Evolutionary conservation across 1,140 invertebrate species (phyloP).

Genomic region (Drosophila tsacasi): DNA sequence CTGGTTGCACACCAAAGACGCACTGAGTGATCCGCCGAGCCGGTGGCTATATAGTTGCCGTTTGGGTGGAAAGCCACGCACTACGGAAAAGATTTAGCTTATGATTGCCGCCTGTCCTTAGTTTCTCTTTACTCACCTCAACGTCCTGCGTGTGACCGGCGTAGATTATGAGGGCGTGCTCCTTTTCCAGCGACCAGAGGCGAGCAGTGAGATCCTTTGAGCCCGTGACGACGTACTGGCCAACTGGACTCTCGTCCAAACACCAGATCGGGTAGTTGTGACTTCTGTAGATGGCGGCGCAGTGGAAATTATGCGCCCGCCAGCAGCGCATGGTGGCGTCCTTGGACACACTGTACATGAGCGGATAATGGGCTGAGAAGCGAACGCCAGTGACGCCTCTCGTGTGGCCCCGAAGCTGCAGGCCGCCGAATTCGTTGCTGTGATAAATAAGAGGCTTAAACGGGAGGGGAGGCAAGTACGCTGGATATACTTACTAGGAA

Average conservation of each 20-base stretch:
- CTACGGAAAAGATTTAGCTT: conserved; percentile 23
- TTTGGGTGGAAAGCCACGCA: conserved; percentile 93
- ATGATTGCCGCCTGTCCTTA: neutral
- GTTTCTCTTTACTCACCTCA: conserved; percentile 87
- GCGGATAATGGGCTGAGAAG: conserved; percentile 87
- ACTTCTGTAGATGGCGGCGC: conserved; percentile 90
- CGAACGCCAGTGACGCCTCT: conserved; percentile 90
- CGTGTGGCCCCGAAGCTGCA: conserved; percentile 90
- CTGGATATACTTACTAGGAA: conserved; percentile 64
- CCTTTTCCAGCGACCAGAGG: conserved; percentile 93
- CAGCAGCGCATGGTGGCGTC: conserved; percentile 92
- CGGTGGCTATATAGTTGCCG: conserved; percentile 92
- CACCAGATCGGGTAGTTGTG: conserved; percentile 96
- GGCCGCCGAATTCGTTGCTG: conserved; percentile 86
- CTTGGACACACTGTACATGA: conserved; percentile 91
- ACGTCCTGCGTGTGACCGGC: conserved; percentile 94
- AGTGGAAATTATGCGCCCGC: conserved; percentile 89
- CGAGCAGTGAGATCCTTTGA: conserved; percentile 94
- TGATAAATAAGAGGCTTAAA: neutral
- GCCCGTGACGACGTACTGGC: conserved; percentile 91
- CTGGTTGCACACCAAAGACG: conserved; percentile 89
- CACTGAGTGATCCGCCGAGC: conserved; percentile 91
- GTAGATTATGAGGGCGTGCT: conserved; percentile 92
- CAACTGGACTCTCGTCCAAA: conserved; percentile 91
- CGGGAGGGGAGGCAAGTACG: neutral